Base-by-base conservation (phyloP, 2,888 invertebrate species). In the Plutella xylostella region DNA sequence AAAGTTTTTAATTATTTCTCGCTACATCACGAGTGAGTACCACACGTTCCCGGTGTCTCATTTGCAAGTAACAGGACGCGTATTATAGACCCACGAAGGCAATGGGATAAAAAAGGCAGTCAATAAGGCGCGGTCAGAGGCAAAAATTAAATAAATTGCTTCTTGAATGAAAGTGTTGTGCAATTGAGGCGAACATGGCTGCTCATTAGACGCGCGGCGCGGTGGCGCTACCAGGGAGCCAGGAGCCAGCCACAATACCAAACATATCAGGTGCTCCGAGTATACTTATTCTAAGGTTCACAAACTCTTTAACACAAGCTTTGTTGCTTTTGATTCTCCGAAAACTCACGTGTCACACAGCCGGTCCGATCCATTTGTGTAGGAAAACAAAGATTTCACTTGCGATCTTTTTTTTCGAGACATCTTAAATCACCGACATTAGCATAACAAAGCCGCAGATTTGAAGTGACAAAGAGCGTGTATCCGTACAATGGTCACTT, bases 141-240 rank as follows among this genome's bases (percentile, higher is more conserved):
- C 82, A 82, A 83, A 83, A 83, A 83, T 83, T 75, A 82, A 82
- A 83, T 83, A 83, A 83, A 83, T 82, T 82, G 80, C 79, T 75
- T 65, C 72, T 31, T 35, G 44, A 44, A 44, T 44, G 39, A 44
- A 39, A 19, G 44, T 44, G 44, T 38, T 39, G 79, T 74, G 80
- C 82, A 83, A 82, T 82, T 79, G 80, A 79, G 68, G 70, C 70
- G 77, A 82, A 83, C 83, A 83, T 70, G 82, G 64, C 69, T 68
- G 82, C 83, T 83, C 83, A 83, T 83, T 83, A 83, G 82, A 80
- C 62, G 68, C 57, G 57, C 21, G 48, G 48, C 43, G 43, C 47
- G 44, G 39, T 34, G 30, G 41, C 45, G 50, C 51, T 43, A 45
- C 49, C 49, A 41, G 34, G 50, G 55, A 53, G 55, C 57, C 54